These are phyloP conservation scores for Andricus quercusramuli DNA, from an alignment of 2,888 invertebrate genomes.

Conservation along the genomic window DNA sequence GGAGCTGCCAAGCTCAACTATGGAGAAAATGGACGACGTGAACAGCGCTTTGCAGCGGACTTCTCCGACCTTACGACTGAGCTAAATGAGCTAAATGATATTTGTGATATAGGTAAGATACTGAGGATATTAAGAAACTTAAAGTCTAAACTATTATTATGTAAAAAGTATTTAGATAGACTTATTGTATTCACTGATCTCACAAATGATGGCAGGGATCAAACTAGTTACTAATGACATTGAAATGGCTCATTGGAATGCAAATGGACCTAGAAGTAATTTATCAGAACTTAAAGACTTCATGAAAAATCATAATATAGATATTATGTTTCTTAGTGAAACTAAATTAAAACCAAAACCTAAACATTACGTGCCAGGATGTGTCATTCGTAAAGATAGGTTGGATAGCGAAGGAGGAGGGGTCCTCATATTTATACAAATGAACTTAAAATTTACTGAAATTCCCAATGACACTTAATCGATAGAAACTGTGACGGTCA, in stretches of 20 bases:
- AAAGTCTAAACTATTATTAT: not conserved
- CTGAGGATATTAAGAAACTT: not conserved
- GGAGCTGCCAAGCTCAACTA: not conserved
- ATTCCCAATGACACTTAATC: not conserved
- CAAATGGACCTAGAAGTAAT: too few relatives aligned
- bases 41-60: not conserved
- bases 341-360: too few relatives aligned
- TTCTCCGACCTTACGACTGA: not conserved
- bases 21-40: not conserved
- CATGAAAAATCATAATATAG: not conserved
- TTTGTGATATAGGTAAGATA: not conserved
- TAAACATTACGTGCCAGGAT: too few relatives aligned
- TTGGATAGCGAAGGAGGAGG: conserved; percentile 30
- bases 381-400: conserved; percentile 39
- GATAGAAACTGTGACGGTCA: too few relatives aligned
- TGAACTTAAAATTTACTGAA: not conserved
- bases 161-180: too few relatives aligned
- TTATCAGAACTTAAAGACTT: not conserved
- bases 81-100: not conserved
- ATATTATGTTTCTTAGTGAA: too few relatives aligned
- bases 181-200: too few relatives aligned
- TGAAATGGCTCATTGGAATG: too few relatives aligned
- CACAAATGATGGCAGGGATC: too few relatives aligned
- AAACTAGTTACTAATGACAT: too few relatives aligned
- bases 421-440: conserved; percentile 32